Conservation (phyloP, 1,140 invertebrate species). For the Drosophila obscura region DNA sequence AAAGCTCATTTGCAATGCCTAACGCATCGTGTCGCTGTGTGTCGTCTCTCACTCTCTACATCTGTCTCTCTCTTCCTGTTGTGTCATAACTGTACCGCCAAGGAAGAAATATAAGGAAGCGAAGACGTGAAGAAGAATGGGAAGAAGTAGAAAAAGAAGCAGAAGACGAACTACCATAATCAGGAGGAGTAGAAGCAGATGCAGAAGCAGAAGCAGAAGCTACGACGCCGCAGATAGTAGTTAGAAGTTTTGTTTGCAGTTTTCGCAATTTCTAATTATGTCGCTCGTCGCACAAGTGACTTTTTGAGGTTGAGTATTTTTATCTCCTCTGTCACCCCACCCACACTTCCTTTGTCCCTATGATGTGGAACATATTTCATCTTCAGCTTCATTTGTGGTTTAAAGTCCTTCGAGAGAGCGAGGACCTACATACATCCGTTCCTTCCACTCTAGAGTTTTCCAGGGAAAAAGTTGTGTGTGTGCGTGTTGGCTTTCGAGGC, state of each 20-base stretch:
- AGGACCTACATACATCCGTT: background rate
- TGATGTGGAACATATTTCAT: slow-evolving; percentile 20
- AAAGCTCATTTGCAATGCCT: slow-evolving; percentile 59
- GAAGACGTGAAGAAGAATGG: too few relatives aligned
- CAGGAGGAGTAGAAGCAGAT: too few relatives aligned
- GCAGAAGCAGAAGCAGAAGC: too few relatives aligned
- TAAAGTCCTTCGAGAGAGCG: background rate
- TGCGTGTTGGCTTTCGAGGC: background rate
- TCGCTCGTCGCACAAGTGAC: slow-evolving; percentile 41
- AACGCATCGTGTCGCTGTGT: slow-evolving; percentile 28
- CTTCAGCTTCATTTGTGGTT: slow-evolving; percentile 36
- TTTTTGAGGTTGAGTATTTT: slow-evolving; percentile 49
- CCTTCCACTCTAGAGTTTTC: slow-evolving; percentile 6
- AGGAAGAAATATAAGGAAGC: too few relatives aligned
- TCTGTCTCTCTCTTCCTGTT: slow-evolving; percentile 3
- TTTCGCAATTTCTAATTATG: slow-evolving; percentile 69
- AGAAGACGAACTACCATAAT: background rate
- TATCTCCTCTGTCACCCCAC: background rate
- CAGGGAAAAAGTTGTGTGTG: slow-evolving; percentile 6
- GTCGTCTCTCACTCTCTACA: slow-evolving; percentile 1
- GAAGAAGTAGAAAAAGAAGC: slow-evolving; percentile 12
- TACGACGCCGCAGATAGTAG: too few relatives aligned
- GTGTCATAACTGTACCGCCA: slow-evolving; percentile 11
- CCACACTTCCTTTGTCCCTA: background rate
- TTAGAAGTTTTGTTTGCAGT: slow-evolving; percentile 37